Evolutionary conservation across 2,113 vertebrate species (phyloP).

Genomic region (Hemicordylus capensis): DNA sequence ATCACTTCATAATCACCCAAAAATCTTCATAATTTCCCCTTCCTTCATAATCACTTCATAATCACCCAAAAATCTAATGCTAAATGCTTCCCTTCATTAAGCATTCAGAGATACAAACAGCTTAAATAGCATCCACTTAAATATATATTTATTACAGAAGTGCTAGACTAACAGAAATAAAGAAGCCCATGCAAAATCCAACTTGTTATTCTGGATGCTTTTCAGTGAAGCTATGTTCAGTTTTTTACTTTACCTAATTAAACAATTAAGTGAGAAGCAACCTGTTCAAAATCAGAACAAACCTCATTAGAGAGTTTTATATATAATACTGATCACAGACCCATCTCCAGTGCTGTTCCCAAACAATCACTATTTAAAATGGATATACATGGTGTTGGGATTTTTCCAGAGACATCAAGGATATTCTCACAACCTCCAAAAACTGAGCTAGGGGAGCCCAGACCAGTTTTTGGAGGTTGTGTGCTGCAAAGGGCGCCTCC

Average conservation of each 20-base stretch:
- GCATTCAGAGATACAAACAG: slow-evolving; percentile 16
- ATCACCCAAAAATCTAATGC: slow-evolving; percentile 68
- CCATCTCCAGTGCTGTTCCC: slow-evolving; percentile 15
- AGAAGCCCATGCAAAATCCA: neutral
- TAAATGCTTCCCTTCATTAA: slow-evolving; percentile 53
- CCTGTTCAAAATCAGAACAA: slow-evolving; percentile 10
- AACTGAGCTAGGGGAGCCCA: too few species aligned
- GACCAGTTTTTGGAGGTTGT: too few species aligned
- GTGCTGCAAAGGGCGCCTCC: too few species aligned
- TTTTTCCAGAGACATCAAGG: too few species aligned
- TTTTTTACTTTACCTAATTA: neutral
- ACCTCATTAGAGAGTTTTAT: slow-evolving; percentile 11
- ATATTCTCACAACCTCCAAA: too few species aligned
- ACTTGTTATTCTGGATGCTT: fast-evolving
- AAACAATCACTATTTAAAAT: slow-evolving; percentile 9
- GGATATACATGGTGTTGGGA: neutral
- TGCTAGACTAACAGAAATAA: neutral
- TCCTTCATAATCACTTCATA: too few species aligned
- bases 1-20: slow-evolving; percentile 74
- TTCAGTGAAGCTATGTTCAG: neutral
- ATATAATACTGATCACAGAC: neutral
- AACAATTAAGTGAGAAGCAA: slow-evolving; percentile 18
- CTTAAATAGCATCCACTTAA: slow-evolving; percentile 10
- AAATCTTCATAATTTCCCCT: slow-evolving; percentile 70
- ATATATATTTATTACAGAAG: slow-evolving; percentile 8